A percentile compares a stretch with the other conserved stretches of the same genome.
phyloP scores from a whole-genome alignment of 2,888 invertebrate genomes.

The Cerastoderma edule region DNA sequence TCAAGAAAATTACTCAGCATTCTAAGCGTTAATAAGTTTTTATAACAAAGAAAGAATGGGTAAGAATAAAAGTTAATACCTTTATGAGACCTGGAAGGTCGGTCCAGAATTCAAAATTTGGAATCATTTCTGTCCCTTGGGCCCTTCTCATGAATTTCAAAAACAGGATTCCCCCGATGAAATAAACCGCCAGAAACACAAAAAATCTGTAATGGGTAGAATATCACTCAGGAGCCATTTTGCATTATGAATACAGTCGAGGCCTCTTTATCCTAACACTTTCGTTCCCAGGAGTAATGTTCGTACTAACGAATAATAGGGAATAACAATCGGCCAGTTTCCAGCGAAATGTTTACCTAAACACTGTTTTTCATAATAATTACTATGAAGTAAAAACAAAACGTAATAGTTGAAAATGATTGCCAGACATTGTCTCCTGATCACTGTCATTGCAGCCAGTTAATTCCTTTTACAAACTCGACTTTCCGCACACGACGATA shows the following conservation, averaged over 20 bases:
- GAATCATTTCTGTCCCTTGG: conserved; percentile 68
- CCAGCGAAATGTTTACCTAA: background rate
- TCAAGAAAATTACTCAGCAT: too few species aligned
- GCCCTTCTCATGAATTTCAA: conserved; percentile 69
- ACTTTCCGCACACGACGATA: too few species aligned
- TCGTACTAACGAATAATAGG: background rate
- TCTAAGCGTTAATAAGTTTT: too few species aligned
- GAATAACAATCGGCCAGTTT: background rate
- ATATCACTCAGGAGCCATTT: background rate
- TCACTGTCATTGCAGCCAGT: too few species aligned
- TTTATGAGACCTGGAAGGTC: conserved; percentile 65
- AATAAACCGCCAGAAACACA: conserved; percentile 63
- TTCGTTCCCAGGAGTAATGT: background rate
- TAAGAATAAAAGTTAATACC: conserved; percentile 44
- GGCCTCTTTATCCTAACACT: background rate
- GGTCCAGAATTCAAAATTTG: conserved; percentile 73
- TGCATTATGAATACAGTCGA: background rate
- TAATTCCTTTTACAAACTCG: too few species aligned
- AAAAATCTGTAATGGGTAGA: conserved; percentile 62
- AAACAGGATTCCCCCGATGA: conserved; percentile 69
- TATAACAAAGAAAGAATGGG: background rate
- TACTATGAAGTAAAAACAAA: background rate
- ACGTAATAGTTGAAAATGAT: too few species aligned
- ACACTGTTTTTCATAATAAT: background rate
- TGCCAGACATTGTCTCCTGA: too few species aligned